Base-by-base conservation (phyloP, 2,888 invertebrate species). In the Glaucopsyche alexis region DNA sequence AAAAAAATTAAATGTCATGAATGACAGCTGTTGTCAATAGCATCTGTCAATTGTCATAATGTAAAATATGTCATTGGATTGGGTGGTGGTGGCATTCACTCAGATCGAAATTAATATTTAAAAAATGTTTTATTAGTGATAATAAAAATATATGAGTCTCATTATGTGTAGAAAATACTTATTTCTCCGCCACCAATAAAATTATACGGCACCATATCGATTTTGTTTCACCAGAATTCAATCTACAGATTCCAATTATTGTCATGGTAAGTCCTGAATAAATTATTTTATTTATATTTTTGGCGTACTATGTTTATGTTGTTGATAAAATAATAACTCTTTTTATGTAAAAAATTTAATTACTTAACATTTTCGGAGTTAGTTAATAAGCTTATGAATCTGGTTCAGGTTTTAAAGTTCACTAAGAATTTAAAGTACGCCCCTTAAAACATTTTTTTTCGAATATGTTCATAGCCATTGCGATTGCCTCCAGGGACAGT, bases 261-360 rank as follows among this genome's bases (percentile, higher is more conserved):
- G 66, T 42, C 66, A 66, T 66, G 66, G 66, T 66, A 40, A 66
- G 66, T 66, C 42, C 65, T 65, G 8, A 38, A 19, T 42, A 19
- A 9, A 42, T 42, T 42, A 66, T n/a, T 66, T 38, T 42, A 42
- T 66, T 66, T 16, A 11, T 66, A 66, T 42, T 66, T 16, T 40
- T 40, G 9, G 4, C 2, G 1, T 3, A 29, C 3, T 65, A 8
- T 42, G n/a, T 16, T 66, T n/a, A 42, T n/a, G n/a, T 65, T 16
- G 9, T 66, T 42, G 0, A 40, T 1, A 42, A n/a, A 66, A n/a
- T 66, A 66, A n/a, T 42, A n/a, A 7, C 11, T 19, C 8, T 8
- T 60, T 60, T 9, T 29, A 11, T 19, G 60, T 29, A 38, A 60
- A 60, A 60, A 60, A 13, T 60, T 60, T 1, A 19, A 29, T 29